Conservation (phyloP, 2,797 vertebrate species). For the Cynodonichthys magdalenae region DNA sequence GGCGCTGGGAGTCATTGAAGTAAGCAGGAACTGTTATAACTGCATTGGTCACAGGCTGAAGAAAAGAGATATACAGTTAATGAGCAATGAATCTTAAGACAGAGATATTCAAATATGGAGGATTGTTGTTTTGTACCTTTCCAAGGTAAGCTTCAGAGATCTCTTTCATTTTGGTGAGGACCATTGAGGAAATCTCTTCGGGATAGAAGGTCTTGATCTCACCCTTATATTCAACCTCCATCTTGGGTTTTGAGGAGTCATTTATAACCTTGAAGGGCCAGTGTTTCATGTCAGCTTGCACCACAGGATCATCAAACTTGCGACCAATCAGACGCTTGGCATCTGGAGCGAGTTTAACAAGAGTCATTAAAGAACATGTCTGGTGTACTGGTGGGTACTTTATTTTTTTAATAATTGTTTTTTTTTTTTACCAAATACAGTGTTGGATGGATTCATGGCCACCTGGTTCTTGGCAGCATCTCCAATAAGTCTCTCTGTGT, state of each 20-base stretch:
- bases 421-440: conserved; percentile 86
- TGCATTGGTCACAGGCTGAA: conserved; percentile 85
- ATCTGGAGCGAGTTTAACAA: conserved; percentile 70
- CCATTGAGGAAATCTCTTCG: conserved; percentile 93
- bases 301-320: conserved; percentile 87
- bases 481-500: conserved; percentile 89
- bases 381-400: background rate
- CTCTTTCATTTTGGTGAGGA: conserved; percentile 94
- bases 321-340: conserved; percentile 92
- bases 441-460: conserved; percentile 92
- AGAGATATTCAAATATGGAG: too few relatives aligned
- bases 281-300: conserved; percentile 92
- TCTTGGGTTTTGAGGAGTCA: conserved; percentile 87
- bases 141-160: conserved; percentile 91
- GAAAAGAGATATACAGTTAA: conserved; percentile 23
- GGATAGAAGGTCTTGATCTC: conserved; percentile 88
- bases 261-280: conserved; percentile 92
- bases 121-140: conserved; percentile 74
- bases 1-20: conserved; percentile 92
- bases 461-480: conserved; percentile 94
- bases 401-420: background rate
- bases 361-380: background rate
- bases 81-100: background rate
- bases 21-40: conserved; percentile 92
- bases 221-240: conserved; percentile 91